Evolutionary conservation across 2,888 invertebrate genomes (phyloP), one percentile per base, ranked within the genome.

Genomic region (Tetranychus piercei): DNA sequence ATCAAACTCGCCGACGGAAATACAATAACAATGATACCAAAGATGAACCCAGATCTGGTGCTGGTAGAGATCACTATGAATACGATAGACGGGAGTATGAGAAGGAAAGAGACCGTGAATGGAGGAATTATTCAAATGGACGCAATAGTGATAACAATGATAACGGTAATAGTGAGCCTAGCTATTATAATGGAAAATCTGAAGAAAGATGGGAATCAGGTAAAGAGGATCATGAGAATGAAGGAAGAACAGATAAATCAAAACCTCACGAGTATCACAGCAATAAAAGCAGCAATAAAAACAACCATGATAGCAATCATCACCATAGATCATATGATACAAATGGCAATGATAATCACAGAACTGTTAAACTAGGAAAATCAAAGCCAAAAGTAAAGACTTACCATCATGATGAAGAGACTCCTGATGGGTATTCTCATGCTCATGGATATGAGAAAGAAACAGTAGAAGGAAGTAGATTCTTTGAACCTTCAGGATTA

Each of bases 361-460:
- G 55, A 55, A 55, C 55, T 7, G 55, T 9, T 7, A 55, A 55
- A 55, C 15, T 7, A 15, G 55, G 15, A 15, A 55, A 55, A 55
- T 55, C 55, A 55, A 69, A 69, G 69, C 69, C 69, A 6, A 69
- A 69, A 69, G 22, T 69, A 11, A 20, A 23, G 20, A 23, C 20
- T 23, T 69, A 23, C 8, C 69, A 69, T 22, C 69, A 69, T 1
- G 69, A 69, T 69, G 69, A 69, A 11, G 69, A 69, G 20, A 69
- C 20, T 69, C 69, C 66, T 18, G 69, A 69, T 69, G 69, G 69
- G 20, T 69, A 23, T 69, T 69, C 69, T 20, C 69, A 69, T 69
- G 69, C 69, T 69, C 69, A 69, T 22, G 69, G 69, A 1, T 69
- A 69, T 22, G 69, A 69, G 20, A 69, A 69, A 22, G 69, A 23